Conservation (phyloP, 2,113 vertebrate genomes). For the Pomatostomus ruficeps region DNA sequence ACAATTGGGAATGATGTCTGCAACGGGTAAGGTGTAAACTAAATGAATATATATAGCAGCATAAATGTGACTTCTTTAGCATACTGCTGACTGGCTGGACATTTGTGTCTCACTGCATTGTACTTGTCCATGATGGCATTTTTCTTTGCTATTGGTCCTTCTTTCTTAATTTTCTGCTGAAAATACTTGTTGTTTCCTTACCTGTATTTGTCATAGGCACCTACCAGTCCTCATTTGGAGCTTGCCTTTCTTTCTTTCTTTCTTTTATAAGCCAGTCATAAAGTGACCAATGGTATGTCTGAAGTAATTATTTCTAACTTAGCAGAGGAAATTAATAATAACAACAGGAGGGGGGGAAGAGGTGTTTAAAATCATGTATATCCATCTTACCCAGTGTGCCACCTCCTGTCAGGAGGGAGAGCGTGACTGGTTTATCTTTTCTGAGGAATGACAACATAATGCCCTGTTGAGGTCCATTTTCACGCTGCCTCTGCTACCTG, state of each 20-base stretch:
- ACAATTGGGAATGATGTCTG: slow-evolving; percentile 80
- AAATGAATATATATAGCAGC: not conserved
- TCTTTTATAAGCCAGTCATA: not conserved
- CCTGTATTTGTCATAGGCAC: not conserved
- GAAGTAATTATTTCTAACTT: not conserved
- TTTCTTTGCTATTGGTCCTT: not conserved
- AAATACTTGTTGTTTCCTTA: not conserved
- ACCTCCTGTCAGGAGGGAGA: not conserved
- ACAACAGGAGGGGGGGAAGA: not conserved
- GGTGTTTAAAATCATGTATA: not conserved
- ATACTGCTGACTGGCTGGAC: not conserved
- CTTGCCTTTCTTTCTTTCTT: not conserved
- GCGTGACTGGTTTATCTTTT: not conserved
- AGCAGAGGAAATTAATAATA: not conserved
- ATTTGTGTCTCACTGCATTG: not conserved
- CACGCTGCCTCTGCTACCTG: not conserved
- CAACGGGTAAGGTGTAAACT: slow-evolving; percentile 59
- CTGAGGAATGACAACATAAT: not conserved
- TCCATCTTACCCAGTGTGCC: not conserved
- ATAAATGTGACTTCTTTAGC: not conserved
- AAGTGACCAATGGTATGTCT: not conserved
- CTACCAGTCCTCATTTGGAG: not conserved
- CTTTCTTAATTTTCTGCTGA: not conserved
- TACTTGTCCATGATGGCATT: not conserved
- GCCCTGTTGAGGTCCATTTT: not conserved